A percentile compares a stretch with the other conserved stretches of the same genome.
These are phyloP conservation scores for Argentina silus DNA, from an alignment of 2,797 vertebrate genomes.

Conservation along the genomic window DNA sequence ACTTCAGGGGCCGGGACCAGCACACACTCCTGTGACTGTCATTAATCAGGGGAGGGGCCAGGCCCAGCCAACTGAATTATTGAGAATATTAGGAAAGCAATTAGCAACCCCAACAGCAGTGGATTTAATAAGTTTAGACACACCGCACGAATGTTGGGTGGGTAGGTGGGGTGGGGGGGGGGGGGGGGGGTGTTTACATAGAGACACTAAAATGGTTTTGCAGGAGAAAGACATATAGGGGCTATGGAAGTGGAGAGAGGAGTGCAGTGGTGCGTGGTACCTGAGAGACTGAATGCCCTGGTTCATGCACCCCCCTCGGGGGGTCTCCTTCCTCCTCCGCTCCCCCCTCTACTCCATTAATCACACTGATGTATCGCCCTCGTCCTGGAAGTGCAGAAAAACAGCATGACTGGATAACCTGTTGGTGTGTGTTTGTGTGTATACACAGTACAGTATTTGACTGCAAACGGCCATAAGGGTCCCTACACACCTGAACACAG, in stretches of 20 bases:
- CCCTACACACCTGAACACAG: neutral
- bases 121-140: conserved; percentile 63
- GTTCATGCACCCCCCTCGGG: conserved; percentile 57
- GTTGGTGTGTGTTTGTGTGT: conserved; percentile 37
- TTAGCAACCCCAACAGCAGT: conserved; percentile 58
- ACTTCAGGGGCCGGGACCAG: conserved; percentile 33
- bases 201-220: conserved; percentile 48
- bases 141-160: conserved; percentile 29
- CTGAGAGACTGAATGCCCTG: conserved; percentile 26
- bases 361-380: conserved; percentile 68
- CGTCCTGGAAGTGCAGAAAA: conserved; percentile 56
- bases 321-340: conserved; percentile 50
- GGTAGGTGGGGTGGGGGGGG: conserved; percentile 22
- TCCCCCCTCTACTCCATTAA: conserved; percentile 68
- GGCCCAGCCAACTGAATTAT: conserved; percentile 65
- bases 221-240: conserved; percentile 30
- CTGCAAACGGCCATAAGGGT: neutral
- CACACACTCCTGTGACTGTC: conserved; percentile 6
- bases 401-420: conserved; percentile 63
- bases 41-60: conserved; percentile 60
- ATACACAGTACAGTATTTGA: neutral
- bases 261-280: conserved; percentile 19
- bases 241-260: neutral
- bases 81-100: conserved; percentile 75
- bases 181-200: conserved; percentile 45